Percentiles rank a stretch among this genome's conserved stretches.
Conservation (phyloP, 2,888 invertebrate genomes). For the Cosmopolites sordidus region DNA sequence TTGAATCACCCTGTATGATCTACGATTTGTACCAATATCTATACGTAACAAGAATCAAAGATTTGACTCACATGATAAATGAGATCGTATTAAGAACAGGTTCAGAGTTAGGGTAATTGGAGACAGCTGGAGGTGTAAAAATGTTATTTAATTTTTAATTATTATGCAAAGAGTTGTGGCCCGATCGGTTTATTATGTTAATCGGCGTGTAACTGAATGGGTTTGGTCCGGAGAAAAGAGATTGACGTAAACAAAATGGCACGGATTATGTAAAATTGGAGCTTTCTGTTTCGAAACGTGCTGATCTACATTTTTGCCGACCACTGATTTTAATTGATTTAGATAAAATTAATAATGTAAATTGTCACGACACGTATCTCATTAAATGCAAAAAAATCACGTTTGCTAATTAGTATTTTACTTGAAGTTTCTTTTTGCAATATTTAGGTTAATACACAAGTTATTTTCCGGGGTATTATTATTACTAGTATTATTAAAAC, state of each 20-base stretch:
- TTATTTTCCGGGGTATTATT: too few relatives aligned
- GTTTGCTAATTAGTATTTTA: too few relatives aligned
- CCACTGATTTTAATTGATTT: not conserved
- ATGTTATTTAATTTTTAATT: conserved; percentile 8
- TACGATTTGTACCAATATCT: too few relatives aligned
- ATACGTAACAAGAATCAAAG: too few relatives aligned
- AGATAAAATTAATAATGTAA: not conserved
- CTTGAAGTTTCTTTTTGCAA: too few relatives aligned
- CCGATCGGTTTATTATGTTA: not conserved
- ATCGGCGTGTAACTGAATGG: not conserved
- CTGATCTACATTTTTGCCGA: not conserved
- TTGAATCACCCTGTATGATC: too few relatives aligned
- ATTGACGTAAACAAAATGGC: not conserved
- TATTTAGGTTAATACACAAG: too few relatives aligned
- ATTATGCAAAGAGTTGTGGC: conserved; percentile 3
- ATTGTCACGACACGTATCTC: too few relatives aligned
- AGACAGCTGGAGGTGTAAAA: not conserved
- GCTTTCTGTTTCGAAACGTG: not conserved
- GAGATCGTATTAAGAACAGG: not conserved
- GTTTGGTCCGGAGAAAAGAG: not conserved
- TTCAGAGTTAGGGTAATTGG: not conserved
- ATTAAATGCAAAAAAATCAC: too few relatives aligned
- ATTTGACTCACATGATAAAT: not conserved
- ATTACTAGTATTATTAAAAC: too few relatives aligned
- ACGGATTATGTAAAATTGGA: conserved; percentile 1